Conservation (phyloP, 2,797 vertebrate species). For the Trachops cirrhosus region DNA sequence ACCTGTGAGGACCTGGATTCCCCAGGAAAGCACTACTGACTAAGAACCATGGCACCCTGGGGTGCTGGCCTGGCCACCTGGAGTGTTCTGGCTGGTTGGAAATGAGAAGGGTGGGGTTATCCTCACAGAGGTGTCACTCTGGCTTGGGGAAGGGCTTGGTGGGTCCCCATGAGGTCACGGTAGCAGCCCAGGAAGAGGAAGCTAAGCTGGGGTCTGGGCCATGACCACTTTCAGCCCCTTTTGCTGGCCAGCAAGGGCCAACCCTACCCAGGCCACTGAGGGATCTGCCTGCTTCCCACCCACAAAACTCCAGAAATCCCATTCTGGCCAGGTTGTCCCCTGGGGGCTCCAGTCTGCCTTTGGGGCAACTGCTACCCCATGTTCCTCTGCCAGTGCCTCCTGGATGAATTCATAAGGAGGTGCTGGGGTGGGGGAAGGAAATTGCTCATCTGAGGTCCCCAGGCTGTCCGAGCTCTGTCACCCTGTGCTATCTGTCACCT, state of each 20-base stretch:
- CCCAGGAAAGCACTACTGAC: background rate
- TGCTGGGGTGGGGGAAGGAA: background rate
- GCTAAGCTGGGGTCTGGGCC: background rate
- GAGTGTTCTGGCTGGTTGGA: too few species aligned
- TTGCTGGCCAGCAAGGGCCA: rapidly evolving
- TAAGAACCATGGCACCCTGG: background rate
- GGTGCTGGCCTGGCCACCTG: background rate
- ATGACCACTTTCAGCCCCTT: rapidly evolving
- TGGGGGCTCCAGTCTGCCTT: too few species aligned
- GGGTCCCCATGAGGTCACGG: background rate
- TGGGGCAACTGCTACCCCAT: rapidly evolving
- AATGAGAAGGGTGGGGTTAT: background rate
- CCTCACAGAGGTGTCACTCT: background rate
- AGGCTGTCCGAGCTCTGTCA: rapidly evolving
- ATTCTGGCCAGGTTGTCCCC: background rate
- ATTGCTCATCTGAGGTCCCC: rapidly evolving
- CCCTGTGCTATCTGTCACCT: background rate
- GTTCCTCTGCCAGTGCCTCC: background rate
- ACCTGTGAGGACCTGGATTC: background rate
- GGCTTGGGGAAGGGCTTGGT: background rate
- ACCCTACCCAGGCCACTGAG: too few species aligned
- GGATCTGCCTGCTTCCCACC: background rate
- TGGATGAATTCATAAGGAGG: background rate
- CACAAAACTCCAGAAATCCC: background rate
- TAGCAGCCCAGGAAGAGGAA: background rate